Evolutionary conservation across 2,113 vertebrate species (phyloP), one percentile per base, ranked within the genome.

Genomic region (Copsychus sechellarum): DNA sequence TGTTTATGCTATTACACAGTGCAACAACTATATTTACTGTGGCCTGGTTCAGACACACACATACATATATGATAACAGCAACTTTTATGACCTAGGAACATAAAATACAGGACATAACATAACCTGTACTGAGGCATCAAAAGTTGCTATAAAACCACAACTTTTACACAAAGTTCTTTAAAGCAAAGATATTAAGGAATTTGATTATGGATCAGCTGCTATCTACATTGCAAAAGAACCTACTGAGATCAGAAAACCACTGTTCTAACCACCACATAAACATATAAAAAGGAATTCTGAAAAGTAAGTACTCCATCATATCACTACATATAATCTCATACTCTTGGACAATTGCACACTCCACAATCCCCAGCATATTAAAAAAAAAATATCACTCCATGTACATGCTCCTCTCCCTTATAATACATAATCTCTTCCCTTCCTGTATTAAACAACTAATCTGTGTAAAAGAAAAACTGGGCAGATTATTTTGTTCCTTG

Each of bases 401-500:
- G 9, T 21, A 74, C 9, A 7, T 48, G 29, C 8, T 83, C 36
- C 62, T 69, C 54, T 82, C 40, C 22, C 43, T 73, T 56, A 17
- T 8, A 43, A 43, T 43, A 18, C 42, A 58, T 38, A 50, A n/a
- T 29, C 29, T 43, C 34, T 70, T 76, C 53, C 48, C 25, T 70
- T 91, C 45, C 89, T 92, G 14, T 38, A 86, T 77, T 60, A 72
- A 89, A 67, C 7, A 77, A 43, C 33, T 83, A 31, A 81, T n/a
- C 34, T 1, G 1, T 24, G 11, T 61, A 70, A 79, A 73, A 90
- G 53, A 50, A 83, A 84, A 89, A 56, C 24, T 15, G 29, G 22
- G 48, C 38, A 91, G 40, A 58, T 80, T 92, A 80, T 93, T 91
- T 97, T 83, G 91, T 89, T 88, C 71, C 51, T 88, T 92, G 42